Percentiles rank a stretch among this genome's conserved stretches.
These are phyloP conservation scores for Heliconius hermathena DNA, from an alignment of 1,140 invertebrate species.

Conservation along the genomic window DNA sequence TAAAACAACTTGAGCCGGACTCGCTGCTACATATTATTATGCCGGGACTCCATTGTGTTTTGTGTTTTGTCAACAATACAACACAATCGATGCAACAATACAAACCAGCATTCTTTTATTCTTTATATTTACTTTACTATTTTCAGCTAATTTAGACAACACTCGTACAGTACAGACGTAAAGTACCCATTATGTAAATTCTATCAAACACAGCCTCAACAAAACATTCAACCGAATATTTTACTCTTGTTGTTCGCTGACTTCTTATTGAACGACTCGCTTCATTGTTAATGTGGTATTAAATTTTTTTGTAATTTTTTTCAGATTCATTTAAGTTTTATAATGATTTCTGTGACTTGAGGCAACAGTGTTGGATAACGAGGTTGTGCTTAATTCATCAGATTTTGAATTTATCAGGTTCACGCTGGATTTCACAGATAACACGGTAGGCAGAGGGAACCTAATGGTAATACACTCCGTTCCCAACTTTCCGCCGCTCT, in stretches of 20 bases:
- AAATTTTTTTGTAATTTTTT: neutral
- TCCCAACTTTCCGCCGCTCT: too few relatives aligned
- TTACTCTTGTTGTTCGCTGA: neutral
- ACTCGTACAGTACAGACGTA: neutral
- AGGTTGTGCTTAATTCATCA: too few relatives aligned
- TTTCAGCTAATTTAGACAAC: conserved; percentile 20
- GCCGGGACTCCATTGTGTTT: conserved; percentile 35
- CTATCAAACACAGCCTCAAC: neutral
- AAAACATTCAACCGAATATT: neutral
- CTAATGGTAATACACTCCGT: too few relatives aligned
- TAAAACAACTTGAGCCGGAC: conserved; percentile 32
- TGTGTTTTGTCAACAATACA: conserved; percentile 39
- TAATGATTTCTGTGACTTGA: neutral
- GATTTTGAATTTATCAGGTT: too few relatives aligned
- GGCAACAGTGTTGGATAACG: too few relatives aligned
- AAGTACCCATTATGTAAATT: neutral
- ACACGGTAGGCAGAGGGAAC: too few relatives aligned
- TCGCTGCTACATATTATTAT: conserved; percentile 32
- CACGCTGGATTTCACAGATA: too few relatives aligned
- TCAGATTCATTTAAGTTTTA: neutral
- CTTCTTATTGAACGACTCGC: neutral
- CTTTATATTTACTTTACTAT: conserved; percentile 10
- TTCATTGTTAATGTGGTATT: neutral
- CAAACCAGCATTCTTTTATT: conserved; percentile 34
- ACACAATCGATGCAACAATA: conserved; percentile 39